Evolutionary conservation across 2,888 invertebrate species (phyloP), one percentile per base, ranked within the genome.

Genomic region (Zygogramma bicolorata): DNA sequence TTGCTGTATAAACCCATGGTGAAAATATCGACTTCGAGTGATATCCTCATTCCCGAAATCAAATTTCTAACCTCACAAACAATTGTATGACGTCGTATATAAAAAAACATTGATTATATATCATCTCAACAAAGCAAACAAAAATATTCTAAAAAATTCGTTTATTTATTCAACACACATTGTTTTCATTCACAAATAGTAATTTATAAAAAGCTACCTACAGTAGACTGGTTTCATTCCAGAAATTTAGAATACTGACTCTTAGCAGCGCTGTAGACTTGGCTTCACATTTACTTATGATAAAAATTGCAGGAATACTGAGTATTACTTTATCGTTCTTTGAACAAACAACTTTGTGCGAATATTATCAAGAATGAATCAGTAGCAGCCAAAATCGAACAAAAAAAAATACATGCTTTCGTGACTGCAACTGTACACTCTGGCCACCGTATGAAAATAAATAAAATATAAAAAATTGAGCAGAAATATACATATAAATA

Each of bases 191-290:
- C 76, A 77, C 75, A 75, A 73, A 77, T 72, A 80, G 53, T 70
- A 75, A 61, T 74, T 71, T 76, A 79, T 78, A 79, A 79, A 80
- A 80, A 71, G 77, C 76, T 80, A 79, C 76, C 79, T 79, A 73
- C 76, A 76, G 69, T 62, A 53, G 22, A 53, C 53, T 15, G n/a
- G n/a, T 22, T 53, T 53, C n/a, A 25, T 10, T 13, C 3, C 25
- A 53, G 7, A 53, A 53, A 53, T 25, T 53, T 22, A 6, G 10
- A 53, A 53, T 53, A 25, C 22, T 53, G 25, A 5, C 27, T 25
- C n/a, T 25, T n/a, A 53, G 53, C 53, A 15, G 53, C 27, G n/a
- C 22, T 46, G 29, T 46, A 42, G 29, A 63, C 29, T 46, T 25
- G 15, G 22, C 42, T 40, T 25, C 29, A 46, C 46, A 46, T 63